These are phyloP conservation scores for Lophura nycthemera DNA, from an alignment of 2,113 vertebrate species.

Conservation along the genomic window DNA sequence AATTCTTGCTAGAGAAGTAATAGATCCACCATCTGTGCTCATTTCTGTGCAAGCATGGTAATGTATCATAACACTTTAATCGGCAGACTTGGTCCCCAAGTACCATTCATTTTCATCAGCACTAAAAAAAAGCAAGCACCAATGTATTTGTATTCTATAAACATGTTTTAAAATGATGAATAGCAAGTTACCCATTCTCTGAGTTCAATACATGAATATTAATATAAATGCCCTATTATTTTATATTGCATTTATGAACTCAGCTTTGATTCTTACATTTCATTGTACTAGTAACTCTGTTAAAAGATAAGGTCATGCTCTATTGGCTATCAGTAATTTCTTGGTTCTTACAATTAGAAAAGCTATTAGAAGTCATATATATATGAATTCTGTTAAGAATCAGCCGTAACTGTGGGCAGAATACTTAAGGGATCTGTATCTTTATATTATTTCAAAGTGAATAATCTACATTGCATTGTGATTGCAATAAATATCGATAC, in stretches of 20 bases:
- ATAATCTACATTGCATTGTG: neutral
- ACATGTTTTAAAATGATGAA: slow-evolving; percentile 68
- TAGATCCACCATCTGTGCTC: slow-evolving; percentile 79
- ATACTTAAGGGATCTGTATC: neutral
- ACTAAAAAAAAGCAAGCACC: neutral
- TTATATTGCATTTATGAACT: neutral
- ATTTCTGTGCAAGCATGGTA: slow-evolving; percentile 66
- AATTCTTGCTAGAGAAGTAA: slow-evolving; percentile 76
- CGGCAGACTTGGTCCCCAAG: slow-evolving; percentile 60
- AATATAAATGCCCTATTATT: slow-evolving; percentile 20
- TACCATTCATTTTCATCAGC: slow-evolving; percentile 69
- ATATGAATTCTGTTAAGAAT: neutral
- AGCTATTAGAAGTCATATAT: neutral
- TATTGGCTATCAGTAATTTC: neutral
- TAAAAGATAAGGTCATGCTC: neutral
- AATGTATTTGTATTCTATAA: slow-evolving; percentile 60
- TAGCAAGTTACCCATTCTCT: slow-evolving; percentile 47
- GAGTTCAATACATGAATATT: slow-evolving; percentile 58
- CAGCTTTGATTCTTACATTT: neutral
- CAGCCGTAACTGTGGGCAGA: neutral
- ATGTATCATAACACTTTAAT: slow-evolving; percentile 68
- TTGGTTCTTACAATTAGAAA: neutral
- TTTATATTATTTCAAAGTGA: neutral
- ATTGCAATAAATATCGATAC: neutral
- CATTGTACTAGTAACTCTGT: neutral